A percentile compares a stretch with the other conserved stretches of the same genome.
Evolutionary conservation across 2,888 invertebrate species (phyloP).

Genomic region (Tetragonula carbonaria): DNA sequence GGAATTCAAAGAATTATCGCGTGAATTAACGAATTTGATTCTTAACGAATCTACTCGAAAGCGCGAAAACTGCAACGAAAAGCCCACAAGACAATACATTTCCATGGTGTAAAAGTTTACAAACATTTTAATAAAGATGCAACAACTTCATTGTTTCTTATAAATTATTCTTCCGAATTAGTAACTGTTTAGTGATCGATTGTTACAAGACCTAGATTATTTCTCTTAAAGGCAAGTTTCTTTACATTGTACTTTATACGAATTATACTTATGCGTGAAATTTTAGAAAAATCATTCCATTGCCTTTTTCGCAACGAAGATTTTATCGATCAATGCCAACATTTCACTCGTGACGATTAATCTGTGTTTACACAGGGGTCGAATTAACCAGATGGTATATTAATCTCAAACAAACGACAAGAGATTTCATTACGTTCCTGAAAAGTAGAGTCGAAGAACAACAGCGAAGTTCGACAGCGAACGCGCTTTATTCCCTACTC

Average conservation of each 20-base stretch:
- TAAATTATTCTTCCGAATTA: no score
- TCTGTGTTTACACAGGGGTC: not conserved
- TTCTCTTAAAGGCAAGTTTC: no score
- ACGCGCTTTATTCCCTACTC: constrained; percentile 26
- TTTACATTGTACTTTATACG: not conserved
- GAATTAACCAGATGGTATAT: not conserved
- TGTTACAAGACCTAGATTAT: not conserved
- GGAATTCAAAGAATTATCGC: no score
- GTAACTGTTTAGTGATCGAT: no score
- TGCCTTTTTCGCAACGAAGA: not conserved
- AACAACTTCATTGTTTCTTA: no score
- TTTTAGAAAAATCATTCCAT: not conserved
- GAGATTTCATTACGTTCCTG: not conserved
- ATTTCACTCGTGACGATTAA: not conserved
- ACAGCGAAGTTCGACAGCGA: constrained; percentile 12
- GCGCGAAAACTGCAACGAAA: no score
- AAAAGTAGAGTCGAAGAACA: not conserved
- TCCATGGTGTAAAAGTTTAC: no score
- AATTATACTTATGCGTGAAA: not conserved
- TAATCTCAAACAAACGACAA: not conserved
- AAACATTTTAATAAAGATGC: no score
- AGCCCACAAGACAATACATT: no score
- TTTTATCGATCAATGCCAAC: not conserved
- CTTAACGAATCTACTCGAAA: no score
- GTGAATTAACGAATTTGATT: no score